Base-by-base conservation (phyloP, 2,797 vertebrate species). In the Chloroceryle inda region DNA sequence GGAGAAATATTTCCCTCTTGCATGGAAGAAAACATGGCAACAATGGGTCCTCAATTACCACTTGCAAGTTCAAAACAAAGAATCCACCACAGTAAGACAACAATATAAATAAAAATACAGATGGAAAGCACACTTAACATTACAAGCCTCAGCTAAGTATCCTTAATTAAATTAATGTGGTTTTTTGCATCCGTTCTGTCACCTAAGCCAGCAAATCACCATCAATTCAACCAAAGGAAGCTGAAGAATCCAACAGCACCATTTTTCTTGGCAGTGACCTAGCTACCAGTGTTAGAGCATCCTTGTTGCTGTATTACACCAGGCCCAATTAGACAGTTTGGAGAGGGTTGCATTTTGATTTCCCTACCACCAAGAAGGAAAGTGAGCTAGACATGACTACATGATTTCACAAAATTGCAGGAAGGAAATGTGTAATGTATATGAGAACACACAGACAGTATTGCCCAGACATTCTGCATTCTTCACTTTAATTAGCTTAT, bases 401-500 rank as follows among this genome's bases (percentile, higher is more conserved):
- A 72, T 33, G 24, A 59, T 75, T 94, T 83, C 56, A 79, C 56
- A 68, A 67, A 92, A 91, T 13, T 68, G 37, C 59, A 94, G 76
- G 40, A 93, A 80, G 50, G 59, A 93, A 94, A 84, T 23, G 23
- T 63, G 75, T 56, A 24, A 44, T 21, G 29, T 38, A 52, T 62
- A 45, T 77, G 69, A 96, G 45, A 94, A 69, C 66, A 61, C 29
- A 76, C 8, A 93, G 62, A 71, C 2, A 21, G 31, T 22, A 47
- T 56, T 80, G 49, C 64, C 53, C 71, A 78, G 78, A 31, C 44
- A 53, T 85, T 92, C 85, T 66, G 16, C 78, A 75, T 89, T 85
- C 58, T 94, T 88, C 62, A 59, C n/a, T 85, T 88, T 96, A 97
- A 98, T 98, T 97, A 97, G 62, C 85, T 94, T 44, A 96, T 97